Evolutionary conservation across 1,140 invertebrate species (phyloP).

Genomic region (Leptinotarsa lineolata): DNA sequence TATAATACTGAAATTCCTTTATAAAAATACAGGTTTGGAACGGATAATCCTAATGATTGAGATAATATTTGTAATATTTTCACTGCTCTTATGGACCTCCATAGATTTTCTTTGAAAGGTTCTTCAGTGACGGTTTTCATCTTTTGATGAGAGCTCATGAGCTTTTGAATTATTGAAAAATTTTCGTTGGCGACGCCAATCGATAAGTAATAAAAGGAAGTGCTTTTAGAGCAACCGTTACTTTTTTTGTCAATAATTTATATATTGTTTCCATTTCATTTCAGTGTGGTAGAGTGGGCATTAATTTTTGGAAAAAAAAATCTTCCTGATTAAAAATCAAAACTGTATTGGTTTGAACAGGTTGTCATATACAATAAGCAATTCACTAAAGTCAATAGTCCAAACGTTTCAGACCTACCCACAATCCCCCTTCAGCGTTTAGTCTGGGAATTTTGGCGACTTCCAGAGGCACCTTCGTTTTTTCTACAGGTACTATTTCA

Average conservation of each 20-base stretch:
- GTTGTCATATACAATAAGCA: neutral
- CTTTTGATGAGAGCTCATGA: neutral
- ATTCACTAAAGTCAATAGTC: neutral
- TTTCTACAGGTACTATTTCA: constrained; percentile 42
- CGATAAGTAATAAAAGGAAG: too few species aligned
- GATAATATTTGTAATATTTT: constrained; percentile 18
- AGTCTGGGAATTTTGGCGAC: constrained; percentile 4
- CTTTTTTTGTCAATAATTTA: too few species aligned
- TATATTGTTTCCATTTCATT: too few species aligned
- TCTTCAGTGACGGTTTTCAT: neutral
- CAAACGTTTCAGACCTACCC: constrained; percentile 16
- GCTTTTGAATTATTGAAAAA: neutral
- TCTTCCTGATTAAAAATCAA: too few species aligned
- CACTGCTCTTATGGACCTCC: neutral
- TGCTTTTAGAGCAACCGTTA: too few species aligned
- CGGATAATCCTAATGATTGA: constrained; percentile 3
- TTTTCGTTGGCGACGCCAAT: neutral
- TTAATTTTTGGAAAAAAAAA: too few species aligned
- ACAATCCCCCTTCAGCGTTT: neutral
- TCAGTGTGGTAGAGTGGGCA: too few species aligned
- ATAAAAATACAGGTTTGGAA: constrained; percentile 24
- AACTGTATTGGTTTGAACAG: too few species aligned
- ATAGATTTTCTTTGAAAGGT: neutral
- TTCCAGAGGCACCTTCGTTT: constrained; percentile 44
- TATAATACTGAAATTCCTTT: constrained; percentile 23